Evolutionary conservation across 2,113 vertebrate genomes (phyloP), one percentile per base, ranked within the genome.

Genomic region (Datnioides undecimradiatus): DNA sequence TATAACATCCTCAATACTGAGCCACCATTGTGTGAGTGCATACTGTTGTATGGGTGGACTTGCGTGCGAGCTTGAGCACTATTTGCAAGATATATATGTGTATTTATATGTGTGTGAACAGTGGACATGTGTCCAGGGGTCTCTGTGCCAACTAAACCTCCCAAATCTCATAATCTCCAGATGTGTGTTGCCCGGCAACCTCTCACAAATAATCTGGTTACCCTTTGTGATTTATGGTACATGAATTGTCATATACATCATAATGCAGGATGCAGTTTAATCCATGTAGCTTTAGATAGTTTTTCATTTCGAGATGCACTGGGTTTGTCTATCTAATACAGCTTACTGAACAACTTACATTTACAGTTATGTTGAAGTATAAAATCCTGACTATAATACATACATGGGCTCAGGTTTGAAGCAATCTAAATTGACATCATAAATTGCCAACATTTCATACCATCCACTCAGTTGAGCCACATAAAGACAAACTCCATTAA

Each of bases 81-180:
- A 1, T 45, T 38, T 62, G 14, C 33, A 31, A 34, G 2, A 43
- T 10, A 19, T 36, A 13, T 25, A n/a, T 60, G 27, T 72, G 38
- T 40, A 27, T 40, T 29, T 36, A 25, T 49, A 9, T 17, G 27
- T 41, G 23, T 64, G 13, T 46, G 25, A 70, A 34, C 64, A 36
- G 23, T 49, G 60, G 33, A 79, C 63, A 78, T 76, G 31, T 86
- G 46, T 84, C 48, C 45, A n/a, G 77, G 34, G 46, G 76, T 79
- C 65, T 85, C 71, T 23, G 40, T 72, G 45, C 36, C 38, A 73
- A 57, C 51, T 85, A 83, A 92, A 90, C 45, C 84, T 49, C 59
- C 60, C 52, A 90, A 81, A 92, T 88, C 73, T 86, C 60, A 84
- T 90, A 76, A 91, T 91, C 89, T 87, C 73, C 62, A 46, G 64